A percentile compares a stretch with the other conserved stretches of the same genome.
These are phyloP conservation scores for Halichondria panicea DNA, from an alignment of 37 sponge, comb jelly and placozoan genomes.

Conservation along the genomic window DNA sequence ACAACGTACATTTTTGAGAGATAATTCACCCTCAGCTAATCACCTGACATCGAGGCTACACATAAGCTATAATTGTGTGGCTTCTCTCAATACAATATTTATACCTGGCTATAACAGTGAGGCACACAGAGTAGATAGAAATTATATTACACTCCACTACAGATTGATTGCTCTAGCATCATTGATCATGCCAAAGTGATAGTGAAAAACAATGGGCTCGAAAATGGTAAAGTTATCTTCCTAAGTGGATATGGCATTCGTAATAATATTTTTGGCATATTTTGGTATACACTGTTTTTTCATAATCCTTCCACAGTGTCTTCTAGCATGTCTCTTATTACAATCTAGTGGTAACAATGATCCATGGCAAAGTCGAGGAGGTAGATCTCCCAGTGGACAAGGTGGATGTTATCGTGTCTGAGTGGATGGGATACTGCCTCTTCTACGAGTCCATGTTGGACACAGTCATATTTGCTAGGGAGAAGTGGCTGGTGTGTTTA, in stretches of 20 bases:
- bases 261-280: neutral
- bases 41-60: neutral
- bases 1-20: too few relatives aligned
- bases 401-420: slow-evolving; percentile 94
- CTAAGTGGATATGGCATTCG: neutral
- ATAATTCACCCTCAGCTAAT: too few relatives aligned
- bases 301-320: neutral
- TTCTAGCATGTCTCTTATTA: neutral
- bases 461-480: slow-evolving; percentile 93
- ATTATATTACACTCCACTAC: too few relatives aligned
- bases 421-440: slow-evolving; percentile 99
- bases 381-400: slow-evolving; percentile 86
- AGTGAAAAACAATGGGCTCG: slow-evolving; percentile 70
- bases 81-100: neutral
- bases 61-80: neutral
- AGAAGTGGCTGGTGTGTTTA: slow-evolving; percentile 96
- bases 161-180: slow-evolving; percentile 88
- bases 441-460: slow-evolving; percentile 98
- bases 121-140: too few relatives aligned
- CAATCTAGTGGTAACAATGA: slow-evolving; percentile 62
- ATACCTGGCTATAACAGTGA: too few relatives aligned
- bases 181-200: slow-evolving; percentile 83
- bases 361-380: slow-evolving; percentile 92
- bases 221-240: slow-evolving; percentile 23
- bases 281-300: neutral